These are phyloP conservation scores for Limulus polyphemus DNA, from an alignment of 2,888 invertebrate genomes.

Conservation along the genomic window DNA sequence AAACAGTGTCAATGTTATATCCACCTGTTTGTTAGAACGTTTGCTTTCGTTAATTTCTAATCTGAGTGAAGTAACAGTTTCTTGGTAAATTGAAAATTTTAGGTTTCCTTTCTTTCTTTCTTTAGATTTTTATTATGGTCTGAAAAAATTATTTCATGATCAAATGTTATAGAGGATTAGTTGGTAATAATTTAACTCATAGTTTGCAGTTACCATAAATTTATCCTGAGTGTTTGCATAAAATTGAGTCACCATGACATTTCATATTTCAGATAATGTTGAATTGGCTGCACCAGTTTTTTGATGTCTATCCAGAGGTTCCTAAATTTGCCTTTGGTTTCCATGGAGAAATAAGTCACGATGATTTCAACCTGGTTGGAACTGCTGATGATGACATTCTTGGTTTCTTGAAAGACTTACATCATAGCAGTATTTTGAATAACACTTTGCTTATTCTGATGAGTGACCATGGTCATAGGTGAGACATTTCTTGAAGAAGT, in stretches of 20 bases:
- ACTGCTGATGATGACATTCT: conserved; percentile 59
- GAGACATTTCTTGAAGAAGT: no score
- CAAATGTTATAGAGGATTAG: no score
- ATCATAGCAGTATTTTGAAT: conserved; percentile 51
- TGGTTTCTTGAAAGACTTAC: conserved; percentile 45
- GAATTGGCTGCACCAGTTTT: conserved; percentile 44
- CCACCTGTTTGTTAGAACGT: no score
- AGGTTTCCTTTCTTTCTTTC: no score
- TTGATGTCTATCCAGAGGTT: conserved; percentile 49
- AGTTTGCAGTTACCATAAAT: neutral
- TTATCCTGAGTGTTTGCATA: neutral
- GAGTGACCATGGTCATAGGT: conserved; percentile 88
- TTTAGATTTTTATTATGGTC: no score
- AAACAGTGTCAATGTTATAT: no score
- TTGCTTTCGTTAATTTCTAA: no score
- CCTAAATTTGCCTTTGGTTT: conserved; percentile 78
- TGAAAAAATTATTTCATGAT: no score
- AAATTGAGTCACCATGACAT: conserved; percentile 21
- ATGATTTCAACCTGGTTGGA: conserved; percentile 64
- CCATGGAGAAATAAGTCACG: conserved; percentile 76
- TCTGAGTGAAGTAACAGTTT: no score
- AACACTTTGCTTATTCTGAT: conserved; percentile 73
- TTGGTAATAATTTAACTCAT: no score
- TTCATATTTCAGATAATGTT: conserved; percentile 39
- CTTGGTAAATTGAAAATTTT: no score